A percentile compares a stretch with the other conserved stretches of the same genome.
phyloP scores from a whole-genome alignment of 2,888 invertebrate genomes.

The Neria commutata region DNA sequence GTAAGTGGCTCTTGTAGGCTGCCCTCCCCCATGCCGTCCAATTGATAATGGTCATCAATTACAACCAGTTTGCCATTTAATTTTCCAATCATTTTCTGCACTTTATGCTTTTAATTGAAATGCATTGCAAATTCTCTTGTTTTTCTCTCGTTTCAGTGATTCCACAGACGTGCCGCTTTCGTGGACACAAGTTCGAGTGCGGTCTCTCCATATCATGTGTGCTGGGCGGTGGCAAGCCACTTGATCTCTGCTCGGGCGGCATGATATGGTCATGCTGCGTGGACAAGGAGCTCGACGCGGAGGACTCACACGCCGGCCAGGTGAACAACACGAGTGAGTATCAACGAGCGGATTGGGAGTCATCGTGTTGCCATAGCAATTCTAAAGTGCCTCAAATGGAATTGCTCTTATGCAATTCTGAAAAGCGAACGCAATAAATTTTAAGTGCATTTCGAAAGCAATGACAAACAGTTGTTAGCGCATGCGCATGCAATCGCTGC shows the following conservation, averaged over 20 bases:
- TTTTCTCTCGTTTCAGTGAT: conserved; percentile 76
- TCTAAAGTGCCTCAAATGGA: conserved; percentile 1
- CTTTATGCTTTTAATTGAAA: neutral
- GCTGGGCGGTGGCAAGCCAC: conserved; percentile 82
- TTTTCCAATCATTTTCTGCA: neutral
- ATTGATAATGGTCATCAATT: too few species aligned
- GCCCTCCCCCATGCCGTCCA: too few species aligned
- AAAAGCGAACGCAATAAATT: conserved; percentile 49
- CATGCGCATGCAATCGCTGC: conserved; percentile 23
- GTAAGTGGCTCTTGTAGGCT: neutral
- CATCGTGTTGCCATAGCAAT: too few species aligned
- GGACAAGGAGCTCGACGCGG: conserved; percentile 71
- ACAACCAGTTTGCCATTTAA: too few species aligned
- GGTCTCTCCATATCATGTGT: conserved; percentile 91
- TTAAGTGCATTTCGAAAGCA: conserved; percentile 50
- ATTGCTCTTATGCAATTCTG: conserved; percentile 45
- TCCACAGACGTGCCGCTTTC: conserved; percentile 84
- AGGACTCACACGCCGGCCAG: conserved; percentile 67
- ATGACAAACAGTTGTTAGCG: conserved; percentile 47
- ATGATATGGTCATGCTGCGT: conserved; percentile 96
- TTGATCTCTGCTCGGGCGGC: conserved; percentile 91
- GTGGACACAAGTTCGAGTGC: conserved; percentile 85
- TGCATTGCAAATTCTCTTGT: neutral
- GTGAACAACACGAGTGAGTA: conserved; percentile 90
- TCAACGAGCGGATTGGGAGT: neutral